These are phyloP conservation scores for Mastacembelus armatus DNA, from an alignment of 2,797 vertebrate species.

Conservation along the genomic window DNA sequence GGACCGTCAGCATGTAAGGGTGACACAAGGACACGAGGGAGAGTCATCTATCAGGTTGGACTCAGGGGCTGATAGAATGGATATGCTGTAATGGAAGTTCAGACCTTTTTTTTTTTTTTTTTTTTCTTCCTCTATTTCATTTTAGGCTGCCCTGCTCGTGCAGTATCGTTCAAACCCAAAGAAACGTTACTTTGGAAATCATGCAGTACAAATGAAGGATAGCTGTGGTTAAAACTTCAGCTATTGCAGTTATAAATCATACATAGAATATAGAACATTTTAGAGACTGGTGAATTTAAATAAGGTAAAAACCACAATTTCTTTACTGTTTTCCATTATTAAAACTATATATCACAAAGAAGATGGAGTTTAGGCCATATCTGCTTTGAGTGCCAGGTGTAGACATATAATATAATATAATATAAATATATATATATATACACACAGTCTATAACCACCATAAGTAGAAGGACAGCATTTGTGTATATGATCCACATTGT, in stretches of 20 bases:
- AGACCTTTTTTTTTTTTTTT: no score
- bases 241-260: constrained; percentile 19
- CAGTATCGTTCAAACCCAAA: constrained; percentile 2
- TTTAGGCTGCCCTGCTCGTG: constrained; percentile 26
- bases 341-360: no score
- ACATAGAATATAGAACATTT: not conserved
- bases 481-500: constrained; percentile 45
- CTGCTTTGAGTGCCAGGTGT: not conserved
- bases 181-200: constrained; percentile 17
- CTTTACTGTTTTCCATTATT: constrained; percentile 12
- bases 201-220: constrained; percentile 22
- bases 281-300: not conserved
- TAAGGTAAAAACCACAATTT: constrained; percentile 7
- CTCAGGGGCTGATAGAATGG: no score
- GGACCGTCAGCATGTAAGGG: constrained; percentile 39
- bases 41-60: constrained; percentile 54
- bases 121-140: constrained; percentile 23
- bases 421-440: no score
- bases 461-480: no score
- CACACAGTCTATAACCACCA: no score
- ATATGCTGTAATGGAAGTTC: no score
- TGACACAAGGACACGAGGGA: constrained; percentile 45
- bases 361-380: no score
- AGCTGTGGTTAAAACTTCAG: constrained; percentile 7
- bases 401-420: no score